Conservation (phyloP, 2,113 vertebrate genomes). For the Ictidomys tridecemlineatus region DNA sequence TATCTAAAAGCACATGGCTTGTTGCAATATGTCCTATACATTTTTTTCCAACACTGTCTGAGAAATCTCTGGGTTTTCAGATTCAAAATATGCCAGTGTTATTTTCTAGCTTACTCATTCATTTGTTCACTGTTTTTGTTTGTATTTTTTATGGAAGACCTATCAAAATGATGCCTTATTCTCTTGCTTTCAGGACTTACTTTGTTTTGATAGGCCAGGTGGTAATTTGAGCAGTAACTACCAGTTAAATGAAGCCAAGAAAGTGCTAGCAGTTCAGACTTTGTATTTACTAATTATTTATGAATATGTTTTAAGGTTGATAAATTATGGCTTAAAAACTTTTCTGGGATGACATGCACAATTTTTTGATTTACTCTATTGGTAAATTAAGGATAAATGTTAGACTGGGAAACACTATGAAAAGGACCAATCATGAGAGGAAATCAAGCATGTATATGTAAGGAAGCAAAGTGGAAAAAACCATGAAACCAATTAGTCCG, state of each 20-base stretch:
- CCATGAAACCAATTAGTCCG: constrained; percentile 42
- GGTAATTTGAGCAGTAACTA: constrained; percentile 28
- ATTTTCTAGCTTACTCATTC: neutral
- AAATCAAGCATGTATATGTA: constrained; percentile 62
- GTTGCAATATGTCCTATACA: neutral
- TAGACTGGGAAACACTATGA: constrained; percentile 53
- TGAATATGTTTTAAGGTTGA: constrained; percentile 19
- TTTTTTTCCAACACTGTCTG: neutral
- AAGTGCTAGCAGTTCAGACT: neutral
- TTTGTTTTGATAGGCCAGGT: constrained; percentile 6
- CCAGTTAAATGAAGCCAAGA: constrained; percentile 29
- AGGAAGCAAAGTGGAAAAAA: constrained; percentile 8
- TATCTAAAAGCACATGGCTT: neutral
- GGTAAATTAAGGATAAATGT: constrained; percentile 25
- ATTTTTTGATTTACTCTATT: neutral
- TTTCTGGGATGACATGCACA: neutral
- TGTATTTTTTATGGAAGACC: neutral
- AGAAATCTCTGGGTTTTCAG: neutral
- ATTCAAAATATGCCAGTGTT: neutral
- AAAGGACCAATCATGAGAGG: neutral
- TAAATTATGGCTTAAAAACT: neutral
- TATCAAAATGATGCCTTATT: neutral
- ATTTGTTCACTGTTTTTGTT: neutral
- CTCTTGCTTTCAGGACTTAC: neutral
- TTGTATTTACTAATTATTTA: neutral